Evolutionary conservation across 2,797 vertebrate genomes (phyloP).

Genomic region (Darevskia mixta): DNA sequence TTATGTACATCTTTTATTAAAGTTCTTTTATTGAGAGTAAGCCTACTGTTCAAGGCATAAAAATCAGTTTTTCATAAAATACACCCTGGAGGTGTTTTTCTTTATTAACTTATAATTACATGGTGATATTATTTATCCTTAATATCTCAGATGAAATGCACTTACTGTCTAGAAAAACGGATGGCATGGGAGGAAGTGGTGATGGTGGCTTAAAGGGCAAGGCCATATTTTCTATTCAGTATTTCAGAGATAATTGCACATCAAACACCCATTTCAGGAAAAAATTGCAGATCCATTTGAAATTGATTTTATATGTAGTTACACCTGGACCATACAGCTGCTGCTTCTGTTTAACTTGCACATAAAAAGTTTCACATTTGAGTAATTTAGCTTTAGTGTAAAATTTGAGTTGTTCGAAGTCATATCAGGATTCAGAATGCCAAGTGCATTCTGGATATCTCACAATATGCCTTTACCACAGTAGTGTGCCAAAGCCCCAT

Average conservation of each 20-base stretch:
- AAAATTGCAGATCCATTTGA: background rate
- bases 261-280: background rate
- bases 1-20: constrained; percentile 26
- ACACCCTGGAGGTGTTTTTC: background rate
- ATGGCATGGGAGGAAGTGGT: background rate
- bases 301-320: background rate
- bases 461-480: background rate
- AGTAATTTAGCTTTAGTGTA: background rate
- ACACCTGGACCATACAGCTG: background rate
- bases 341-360: background rate
- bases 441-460: background rate
- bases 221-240: background rate
- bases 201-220: background rate
- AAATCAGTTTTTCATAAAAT: background rate
- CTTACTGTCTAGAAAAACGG: background rate
- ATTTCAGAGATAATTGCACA: background rate
- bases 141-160: background rate
- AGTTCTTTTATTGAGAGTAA: constrained; percentile 32
- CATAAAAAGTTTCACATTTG: background rate
- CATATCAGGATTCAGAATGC: too few species aligned
- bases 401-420: background rate
- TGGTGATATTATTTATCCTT: background rate
- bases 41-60: constrained; percentile 29
- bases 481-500: background rate
- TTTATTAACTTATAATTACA: background rate